Evolutionary conservation across 1,140 invertebrate species (phyloP), one percentile per base, ranked within the genome.

Genomic region (Bombus fervidus): DNA sequence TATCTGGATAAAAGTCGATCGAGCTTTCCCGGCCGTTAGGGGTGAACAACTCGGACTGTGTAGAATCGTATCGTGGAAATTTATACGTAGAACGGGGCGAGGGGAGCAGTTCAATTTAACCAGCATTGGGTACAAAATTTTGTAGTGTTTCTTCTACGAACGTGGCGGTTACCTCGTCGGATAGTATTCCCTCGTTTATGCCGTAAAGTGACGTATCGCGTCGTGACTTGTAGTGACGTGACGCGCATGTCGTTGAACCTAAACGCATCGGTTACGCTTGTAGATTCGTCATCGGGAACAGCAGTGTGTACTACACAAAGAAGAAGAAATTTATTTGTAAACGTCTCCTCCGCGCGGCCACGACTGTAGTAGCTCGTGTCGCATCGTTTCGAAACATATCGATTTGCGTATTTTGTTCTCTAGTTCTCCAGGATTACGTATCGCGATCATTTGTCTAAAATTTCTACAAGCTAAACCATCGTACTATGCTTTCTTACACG

Each of bases 201-300:
- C 31, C 72, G 72, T 59, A 68, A 73, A 59, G 59, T 85, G 68
- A 77, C 81, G 85, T 83, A 76, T 78, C 74, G 82, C 59, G 34
- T 73, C 39, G 66, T 84, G 85, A 78, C 81, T 69, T 76, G 66
- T 78, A n/a, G 81, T 84, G 81, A 79, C 82, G 86, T 79, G 85
- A 84, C 82, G 74, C 81, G 57, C 62, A 71, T 87, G 86, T 87
- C 86, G 82, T 84, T 87, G 86, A 87, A 87, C 86, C 86, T 87
- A 85, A 87, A 73, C 86, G 86, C 75, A 78, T 83, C 85, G 73
- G 85, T 86, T 76, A 84, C 81, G 85, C 73, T 83, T 75, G 41
- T 66, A 69, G 81, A 74, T 81, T 85, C 84, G 84, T 85, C 84
- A 85, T 85, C 79, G 57, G 47, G 57, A 81, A 43, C 18, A 41